Base-by-base conservation (phyloP, 2,888 invertebrate species). In the Atrina japonica region DNA sequence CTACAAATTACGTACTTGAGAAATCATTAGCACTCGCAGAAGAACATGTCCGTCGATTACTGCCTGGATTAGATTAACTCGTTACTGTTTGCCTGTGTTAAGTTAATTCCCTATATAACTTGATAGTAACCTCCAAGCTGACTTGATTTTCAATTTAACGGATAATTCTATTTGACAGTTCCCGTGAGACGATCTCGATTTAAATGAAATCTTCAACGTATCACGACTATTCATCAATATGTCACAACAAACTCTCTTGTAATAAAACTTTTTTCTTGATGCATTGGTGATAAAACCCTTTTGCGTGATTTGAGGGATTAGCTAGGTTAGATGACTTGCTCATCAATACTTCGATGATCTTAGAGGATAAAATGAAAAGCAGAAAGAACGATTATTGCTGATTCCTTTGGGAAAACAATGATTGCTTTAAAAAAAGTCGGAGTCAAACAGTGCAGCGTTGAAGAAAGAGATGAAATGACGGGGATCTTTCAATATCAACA, bases 71-170 rank as follows among this genome's bases (percentile, higher is more conserved):
- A 66, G 73, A 73, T 73, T 73, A 73, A 73, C 63, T 49, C 49
- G 52, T 69, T 58, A 59, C 56, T 58, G 55, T 56, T 56, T 49
- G 60, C 30, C 63, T 49, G 43, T 41, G 58, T 27, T 29, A 35
- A 23, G 40, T 56, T 69, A 69, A 69, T 69, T 66, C 69, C 61
- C 66, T 68, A 47, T 60, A 66, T 75, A 65, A 70, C 76, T 81
- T 77, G 81, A 80, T 82, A 77, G 77, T 70, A 69, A 67, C 70
- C 60, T 60, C 49, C 74, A 71, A 80, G 76, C 80, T 83, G 83
- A 83, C 81, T 81, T 83, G 83, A 83, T 83, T 83, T 83, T 80
- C 83, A 83, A 83, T 83, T 82, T 82, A 79, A 77, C 71, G 70
- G 76, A 78, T 83, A 83, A 83, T 80, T 77, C 73, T 78, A 79